Base-by-base conservation (phyloP, 53 echinoderm and acorn worm species). In the Henricia sp. region DNA sequence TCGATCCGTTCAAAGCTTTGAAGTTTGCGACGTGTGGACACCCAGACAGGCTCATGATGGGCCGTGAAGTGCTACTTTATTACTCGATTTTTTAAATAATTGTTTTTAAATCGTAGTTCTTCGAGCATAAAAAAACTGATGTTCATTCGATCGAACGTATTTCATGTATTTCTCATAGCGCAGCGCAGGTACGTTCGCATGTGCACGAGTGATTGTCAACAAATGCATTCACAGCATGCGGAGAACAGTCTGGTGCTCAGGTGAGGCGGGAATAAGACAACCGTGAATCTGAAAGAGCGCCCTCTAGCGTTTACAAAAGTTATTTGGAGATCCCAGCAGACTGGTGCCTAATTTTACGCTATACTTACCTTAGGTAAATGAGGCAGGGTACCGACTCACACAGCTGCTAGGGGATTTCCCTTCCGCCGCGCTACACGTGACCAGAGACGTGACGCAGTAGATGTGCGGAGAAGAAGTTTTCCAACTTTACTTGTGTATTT, bases 1-100 rank as follows among this genome's bases (percentile, higher is more conserved):
- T 74, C 65, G 94, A 94, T 83, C 97, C 97, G 83, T 94, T 97
- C 67, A 83, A 85, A 39, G 90, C 87, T 89, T 97, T 97, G 82
- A 97, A 97, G 86, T 88, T 85, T 77, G 87, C 92, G 62, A 94
- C 92, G 77, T 97, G 97, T 67, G 89, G 90, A 85, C 97, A 97
- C 83, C 97, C 94, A 51, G 94, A 90, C 64, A 94, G 90, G 93
- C 93, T 96, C 96, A 96, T 96, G 73, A 40, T 92, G 87, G 70
- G 90, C 77, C 46, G 75, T 64, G 34, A 64, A 77, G 43, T 16
- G 46, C 38, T 40, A 19, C 64, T 80, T 80, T 64, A 36, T 48
- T 19, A 10, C 20, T 32, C 63, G 30, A 44, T 73, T 20, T 53
- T 54, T 73, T 27, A 23, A 6, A 55, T 37, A 23, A 55, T 55